Evolutionary conservation across 2,797 vertebrate genomes (phyloP).

Genomic region (Acanthurus leucopareius): DNA sequence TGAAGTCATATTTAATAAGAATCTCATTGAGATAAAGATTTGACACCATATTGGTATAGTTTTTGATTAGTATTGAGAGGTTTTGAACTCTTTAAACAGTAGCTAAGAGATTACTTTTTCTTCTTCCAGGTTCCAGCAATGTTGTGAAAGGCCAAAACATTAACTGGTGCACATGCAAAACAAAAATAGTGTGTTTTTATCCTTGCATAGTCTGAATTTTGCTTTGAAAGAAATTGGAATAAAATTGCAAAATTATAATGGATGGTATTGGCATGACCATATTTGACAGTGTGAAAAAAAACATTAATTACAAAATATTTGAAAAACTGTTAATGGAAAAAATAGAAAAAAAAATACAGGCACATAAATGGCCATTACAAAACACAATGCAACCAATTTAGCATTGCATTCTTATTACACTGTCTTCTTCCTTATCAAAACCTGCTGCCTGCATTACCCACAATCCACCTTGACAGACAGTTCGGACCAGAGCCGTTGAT

Average conservation of each 20-base stretch:
- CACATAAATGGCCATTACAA: no score
- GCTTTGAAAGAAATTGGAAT: neutral
- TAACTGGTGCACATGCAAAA: neutral
- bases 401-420: neutral
- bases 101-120: neutral
- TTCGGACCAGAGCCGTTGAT: no score
- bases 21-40: neutral
- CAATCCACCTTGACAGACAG: neutral
- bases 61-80: neutral
- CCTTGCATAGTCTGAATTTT: neutral
- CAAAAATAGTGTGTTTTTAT: neutral
- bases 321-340: neutral
- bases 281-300: no score
- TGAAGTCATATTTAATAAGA: neutral
- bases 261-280: no score
- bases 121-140: neutral
- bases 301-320: neutral
- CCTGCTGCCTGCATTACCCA: neutral
- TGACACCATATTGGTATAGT: neutral
- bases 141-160: neutral
- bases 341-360: no score
- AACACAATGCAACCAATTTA: neutral
- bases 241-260: neutral
- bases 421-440: neutral
- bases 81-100: neutral